Evolutionary conservation across 2,797 vertebrate species (phyloP), one percentile per base, ranked within the genome.

Genomic region (Pogoniulus pusillus): DNA sequence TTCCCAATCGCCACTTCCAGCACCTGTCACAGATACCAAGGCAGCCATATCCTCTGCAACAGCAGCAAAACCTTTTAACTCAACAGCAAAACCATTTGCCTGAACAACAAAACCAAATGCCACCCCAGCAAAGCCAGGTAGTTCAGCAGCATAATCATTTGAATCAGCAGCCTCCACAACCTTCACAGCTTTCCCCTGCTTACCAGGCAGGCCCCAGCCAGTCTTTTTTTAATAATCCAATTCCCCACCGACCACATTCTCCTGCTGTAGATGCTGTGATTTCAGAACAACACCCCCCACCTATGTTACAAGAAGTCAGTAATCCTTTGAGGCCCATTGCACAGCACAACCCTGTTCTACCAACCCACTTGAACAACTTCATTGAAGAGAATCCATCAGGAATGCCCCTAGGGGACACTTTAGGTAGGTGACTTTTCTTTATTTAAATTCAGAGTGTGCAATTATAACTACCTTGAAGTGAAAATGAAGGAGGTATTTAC

Each of bases 301-400:
- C 96, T 45, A 85, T 97, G 87, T 97, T 99, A 92, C 96, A 98
- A 58, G 98, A 98, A 85, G 97, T 98, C 73, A 98, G 73, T 93
- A 98, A 98, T 59, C 98, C 98, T 82, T 97, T 98, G 82, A 97
- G 98, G 93, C 96, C 98, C 76, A 84, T 98, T 71, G 81, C 97
- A 43, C 98, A 98, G 89, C 97, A 98, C 34, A 98, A 98, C 95
- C 97, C 98, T 39, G 94, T 98, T 62, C 94, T 99, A 93, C 98
- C 98, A 76, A 97, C 98, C 87, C 98, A 98, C 84, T 97, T 99
- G 97, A 98, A 98, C 97, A 98, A 97, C 97, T 99, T 99, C 94
- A 97, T 98, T 65, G 99, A 99, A 90, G 98, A 99, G 45, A 98
- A 97, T 83, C 94, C 97, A 15, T 97, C 98, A 30, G 98, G 98